These are phyloP conservation scores for Sinopyrophorus schimmeli DNA, from an alignment of 2,888 invertebrate genomes.

Conservation along the genomic window DNA sequence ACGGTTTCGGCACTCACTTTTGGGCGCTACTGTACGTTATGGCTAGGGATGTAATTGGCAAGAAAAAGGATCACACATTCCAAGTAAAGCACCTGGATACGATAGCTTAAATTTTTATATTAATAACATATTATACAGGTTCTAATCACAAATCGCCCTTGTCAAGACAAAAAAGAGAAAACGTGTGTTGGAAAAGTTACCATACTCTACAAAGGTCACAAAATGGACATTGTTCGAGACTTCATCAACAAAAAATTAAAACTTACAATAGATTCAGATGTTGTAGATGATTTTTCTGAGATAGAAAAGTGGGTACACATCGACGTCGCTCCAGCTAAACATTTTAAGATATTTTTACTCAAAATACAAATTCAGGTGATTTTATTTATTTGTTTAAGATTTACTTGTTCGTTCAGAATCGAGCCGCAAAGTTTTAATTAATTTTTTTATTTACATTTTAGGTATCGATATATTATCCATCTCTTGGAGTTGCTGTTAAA, in stretches of 20 bases:
- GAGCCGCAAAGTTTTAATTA: background rate
- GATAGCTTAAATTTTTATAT: background rate
- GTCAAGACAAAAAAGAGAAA: conserved; percentile 60
- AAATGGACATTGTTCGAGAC: conserved; percentile 50
- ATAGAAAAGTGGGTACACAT: conserved; percentile 66
- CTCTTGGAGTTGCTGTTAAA: conserved; percentile 59
- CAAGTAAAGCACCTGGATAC: conserved; percentile 48
- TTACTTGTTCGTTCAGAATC: background rate
- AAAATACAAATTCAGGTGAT: conserved; percentile 73
- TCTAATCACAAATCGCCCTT: conserved; percentile 72
- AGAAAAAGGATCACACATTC: conserved; percentile 58
- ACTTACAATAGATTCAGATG: conserved; percentile 57
- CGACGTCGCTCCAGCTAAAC: conserved; percentile 62
- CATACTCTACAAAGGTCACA: conserved; percentile 67
- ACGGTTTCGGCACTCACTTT: too few species aligned
- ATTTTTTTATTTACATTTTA: conserved; percentile 4
- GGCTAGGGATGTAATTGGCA: conserved; percentile 63
- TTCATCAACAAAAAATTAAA: conserved; percentile 44
- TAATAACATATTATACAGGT: too few species aligned
- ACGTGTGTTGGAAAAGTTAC: conserved; percentile 72
- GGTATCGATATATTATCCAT: conserved; percentile 51
- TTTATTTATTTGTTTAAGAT: background rate
- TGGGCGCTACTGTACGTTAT: too few species aligned
- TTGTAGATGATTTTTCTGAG: conserved; percentile 51
- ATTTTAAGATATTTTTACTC: conserved; percentile 65